Conservation (phyloP, 1,140 invertebrate species). For the Dinoponera quadriceps region DNA sequence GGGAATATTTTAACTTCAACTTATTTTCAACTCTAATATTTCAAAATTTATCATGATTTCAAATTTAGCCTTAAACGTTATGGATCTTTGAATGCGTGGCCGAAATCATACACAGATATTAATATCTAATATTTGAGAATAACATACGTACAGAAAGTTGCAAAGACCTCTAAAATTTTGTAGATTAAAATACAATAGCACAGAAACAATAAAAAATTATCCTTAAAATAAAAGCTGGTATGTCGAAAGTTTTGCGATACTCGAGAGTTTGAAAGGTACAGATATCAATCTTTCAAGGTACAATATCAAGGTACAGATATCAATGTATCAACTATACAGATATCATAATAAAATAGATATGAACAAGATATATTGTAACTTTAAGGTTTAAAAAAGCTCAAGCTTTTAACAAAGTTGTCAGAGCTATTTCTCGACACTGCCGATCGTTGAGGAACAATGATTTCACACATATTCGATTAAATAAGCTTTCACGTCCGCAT, state of each 20-base stretch:
- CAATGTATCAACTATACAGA: not conserved
- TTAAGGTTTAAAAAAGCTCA: not conserved
- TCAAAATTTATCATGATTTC: constrained; percentile 8
- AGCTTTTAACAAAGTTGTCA: constrained; percentile 9
- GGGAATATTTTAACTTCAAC: constrained; percentile 33
- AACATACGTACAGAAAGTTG: not conserved
- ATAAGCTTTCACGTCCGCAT: not conserved
- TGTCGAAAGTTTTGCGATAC: not conserved
- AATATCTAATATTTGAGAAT: not conserved
- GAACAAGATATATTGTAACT: constrained; percentile 7
- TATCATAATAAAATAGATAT: not conserved
- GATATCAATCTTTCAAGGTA: too few species aligned
- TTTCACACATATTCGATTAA: constrained; percentile 6
- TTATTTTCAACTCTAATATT: constrained; percentile 20
- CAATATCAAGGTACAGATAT: too few species aligned
- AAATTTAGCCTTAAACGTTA: not conserved
- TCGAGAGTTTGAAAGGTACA: not conserved
- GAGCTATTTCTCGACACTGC: constrained; percentile 30
- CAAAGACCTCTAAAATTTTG: not conserved
- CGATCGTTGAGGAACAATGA: not conserved
- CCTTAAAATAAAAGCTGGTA: not conserved
- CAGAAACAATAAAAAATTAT: constrained; percentile 13
- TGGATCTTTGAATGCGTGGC: constrained; percentile 7
- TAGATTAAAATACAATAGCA: not conserved
- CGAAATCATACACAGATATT: not conserved